Evolutionary conservation across 2,888 invertebrate genomes (phyloP).

Genomic region (Cheilosia scutellata): DNA sequence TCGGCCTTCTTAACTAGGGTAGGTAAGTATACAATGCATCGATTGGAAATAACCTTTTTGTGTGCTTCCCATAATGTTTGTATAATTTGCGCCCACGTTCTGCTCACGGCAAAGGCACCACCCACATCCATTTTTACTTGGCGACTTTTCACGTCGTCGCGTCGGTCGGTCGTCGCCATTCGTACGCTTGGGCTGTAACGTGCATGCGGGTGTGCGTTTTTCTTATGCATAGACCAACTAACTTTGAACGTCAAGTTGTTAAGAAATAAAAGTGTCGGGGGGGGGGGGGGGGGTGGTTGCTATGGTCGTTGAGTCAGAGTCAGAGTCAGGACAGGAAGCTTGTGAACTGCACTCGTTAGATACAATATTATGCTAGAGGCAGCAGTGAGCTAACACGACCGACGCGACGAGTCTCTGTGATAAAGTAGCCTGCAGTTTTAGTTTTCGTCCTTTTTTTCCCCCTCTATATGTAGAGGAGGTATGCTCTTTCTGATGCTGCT

Average conservation of each 20-base stretch:
- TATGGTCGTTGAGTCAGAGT: not conserved
- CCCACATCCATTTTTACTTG: not conserved
- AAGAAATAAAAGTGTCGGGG: constrained; percentile 44
- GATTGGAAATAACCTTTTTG: constrained; percentile 50
- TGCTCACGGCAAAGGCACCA: too few relatives aligned
- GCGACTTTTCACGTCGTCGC: constrained; percentile 1
- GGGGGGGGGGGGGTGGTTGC: not conserved
- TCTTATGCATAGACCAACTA: constrained; percentile 39
- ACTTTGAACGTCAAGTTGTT: constrained; percentile 48
- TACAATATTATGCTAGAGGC: constrained; percentile 38
- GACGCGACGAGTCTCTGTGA: constrained; percentile 14
- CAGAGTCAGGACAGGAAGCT: constrained; percentile 1
- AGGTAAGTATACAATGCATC: constrained; percentile 22
- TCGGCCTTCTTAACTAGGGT: constrained; percentile 20
- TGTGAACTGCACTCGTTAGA: constrained; percentile 40
- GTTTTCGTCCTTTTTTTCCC: not conserved
- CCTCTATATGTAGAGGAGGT: not conserved
- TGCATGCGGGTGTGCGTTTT: constrained; percentile 15
- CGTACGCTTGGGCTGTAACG: not conserved
- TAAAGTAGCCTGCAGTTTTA: constrained; percentile 37
- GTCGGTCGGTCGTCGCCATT: not conserved
- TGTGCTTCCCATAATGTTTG: not conserved
- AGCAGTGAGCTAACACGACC: constrained; percentile 22
- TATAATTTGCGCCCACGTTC: too few relatives aligned
- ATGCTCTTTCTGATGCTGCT: constrained; percentile 2